Percentiles rank a stretch among this genome's conserved stretches.
phyloP scores from a whole-genome alignment of 2,888 invertebrate species.

The Petrophora chlorosata region DNA sequence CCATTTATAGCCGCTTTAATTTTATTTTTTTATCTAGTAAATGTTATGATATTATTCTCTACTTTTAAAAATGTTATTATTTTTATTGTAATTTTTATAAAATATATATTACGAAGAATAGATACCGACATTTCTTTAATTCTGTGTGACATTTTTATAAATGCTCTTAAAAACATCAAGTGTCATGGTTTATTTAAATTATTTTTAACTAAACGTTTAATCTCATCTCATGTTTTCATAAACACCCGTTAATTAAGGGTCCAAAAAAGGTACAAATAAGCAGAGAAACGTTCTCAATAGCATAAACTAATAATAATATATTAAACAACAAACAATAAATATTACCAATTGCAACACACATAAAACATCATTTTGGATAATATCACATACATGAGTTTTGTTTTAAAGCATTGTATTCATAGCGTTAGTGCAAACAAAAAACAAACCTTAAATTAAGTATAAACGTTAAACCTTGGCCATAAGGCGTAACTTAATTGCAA shows the following conservation, averaged over 20 bases:
- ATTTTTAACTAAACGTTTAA: too few relatives aligned
- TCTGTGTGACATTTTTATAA: too few relatives aligned
- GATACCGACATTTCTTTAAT: too few relatives aligned
- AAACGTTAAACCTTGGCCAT: background rate
- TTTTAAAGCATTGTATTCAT: slow-evolving; percentile 29
- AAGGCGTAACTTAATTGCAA: background rate
- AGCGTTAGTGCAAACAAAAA: slow-evolving; percentile 32
- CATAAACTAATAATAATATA: slow-evolving; percentile 4
- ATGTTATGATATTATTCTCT: too few relatives aligned
- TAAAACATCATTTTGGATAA: slow-evolving; percentile 27
- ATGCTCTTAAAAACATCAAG: too few relatives aligned
- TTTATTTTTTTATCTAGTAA: too few relatives aligned
- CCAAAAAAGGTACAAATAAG: too few relatives aligned
- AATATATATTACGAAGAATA: too few relatives aligned
- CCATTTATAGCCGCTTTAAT: slow-evolving; percentile 38
- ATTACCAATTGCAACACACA: slow-evolving; percentile 20
- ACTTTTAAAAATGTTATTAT: too few relatives aligned
- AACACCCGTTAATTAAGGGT: too few relatives aligned
- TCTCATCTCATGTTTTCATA: too few relatives aligned
- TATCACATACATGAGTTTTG: slow-evolving; percentile 36
- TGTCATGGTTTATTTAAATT: slow-evolving; percentile 12
- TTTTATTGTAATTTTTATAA: too few relatives aligned
- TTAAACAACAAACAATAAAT: slow-evolving; percentile 23
- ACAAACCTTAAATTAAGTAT: slow-evolving; percentile 1
- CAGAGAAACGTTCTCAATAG: slow-evolving; percentile 1